phyloP scores from a whole-genome alignment of 1,140 invertebrate species.

The Trichomalopsis sarcophagae region DNA sequence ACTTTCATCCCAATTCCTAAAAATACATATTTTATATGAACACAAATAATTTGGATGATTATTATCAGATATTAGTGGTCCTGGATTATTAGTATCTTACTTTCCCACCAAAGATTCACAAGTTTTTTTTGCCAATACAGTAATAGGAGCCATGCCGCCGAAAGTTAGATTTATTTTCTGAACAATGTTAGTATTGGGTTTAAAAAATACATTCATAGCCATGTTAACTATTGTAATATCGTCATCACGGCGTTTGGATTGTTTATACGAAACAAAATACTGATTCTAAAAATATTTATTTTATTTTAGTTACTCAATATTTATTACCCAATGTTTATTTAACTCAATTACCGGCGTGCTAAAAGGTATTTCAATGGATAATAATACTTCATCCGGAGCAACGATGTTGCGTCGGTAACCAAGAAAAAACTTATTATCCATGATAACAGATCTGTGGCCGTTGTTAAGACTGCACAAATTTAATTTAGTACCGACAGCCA shows the following conservation, averaged over 20 bases:
- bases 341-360: constrained; percentile 71
- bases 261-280: constrained; percentile 92
- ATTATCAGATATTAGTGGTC: background rate
- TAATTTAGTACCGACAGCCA: constrained; percentile 80
- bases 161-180: constrained; percentile 83
- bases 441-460: constrained; percentile 78
- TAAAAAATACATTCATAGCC: constrained; percentile 82
- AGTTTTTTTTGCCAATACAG: constrained; percentile 84
- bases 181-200: constrained; percentile 76
- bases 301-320: constrained; percentile 9
- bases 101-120: constrained; percentile 79
- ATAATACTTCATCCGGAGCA: constrained; percentile 85
- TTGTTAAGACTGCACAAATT: constrained; percentile 71
- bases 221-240: constrained; percentile 96
- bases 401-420: constrained; percentile 90
- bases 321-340: background rate
- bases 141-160: constrained; percentile 94
- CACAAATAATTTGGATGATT: constrained; percentile 36
- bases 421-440: constrained; percentile 91
- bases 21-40: constrained; percentile 26
- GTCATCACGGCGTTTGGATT: constrained; percentile 92
- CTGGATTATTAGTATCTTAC: constrained; percentile 63
- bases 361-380: constrained; percentile 84
- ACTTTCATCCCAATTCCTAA: constrained; percentile 82
- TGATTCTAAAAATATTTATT: constrained; percentile 77